Conservation (phyloP, 1,140 invertebrate genomes). For the Brachionus manjavacas region DNA sequence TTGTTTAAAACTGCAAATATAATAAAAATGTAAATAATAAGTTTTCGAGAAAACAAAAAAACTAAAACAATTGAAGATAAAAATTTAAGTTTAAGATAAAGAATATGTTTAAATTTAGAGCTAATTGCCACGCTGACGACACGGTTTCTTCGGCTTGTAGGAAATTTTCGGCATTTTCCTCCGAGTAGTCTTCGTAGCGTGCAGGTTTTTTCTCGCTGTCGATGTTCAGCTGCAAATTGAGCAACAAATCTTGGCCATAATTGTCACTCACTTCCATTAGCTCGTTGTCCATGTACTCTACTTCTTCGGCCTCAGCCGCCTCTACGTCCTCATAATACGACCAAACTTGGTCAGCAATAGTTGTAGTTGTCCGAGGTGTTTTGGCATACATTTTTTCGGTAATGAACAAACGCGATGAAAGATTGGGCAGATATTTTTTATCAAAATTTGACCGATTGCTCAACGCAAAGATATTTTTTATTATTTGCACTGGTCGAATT, state of each 20-base stretch:
- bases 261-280: neutral
- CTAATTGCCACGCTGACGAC: neutral
- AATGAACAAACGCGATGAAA: neutral
- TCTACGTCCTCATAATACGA: neutral
- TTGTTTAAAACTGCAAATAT: neutral
- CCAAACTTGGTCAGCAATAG: neutral
- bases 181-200: neutral
- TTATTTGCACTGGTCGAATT: neutral
- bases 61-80: constrained; percentile 13
- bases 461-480: constrained; percentile 11
- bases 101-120: neutral
- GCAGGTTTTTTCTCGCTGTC: neutral
- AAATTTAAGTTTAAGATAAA: neutral
- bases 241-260: neutral
- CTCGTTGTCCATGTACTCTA: constrained; percentile 4
- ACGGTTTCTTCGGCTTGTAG: neutral
- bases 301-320: constrained; percentile 12
- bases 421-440: neutral
- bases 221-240: constrained; percentile 25
- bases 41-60: neutral
- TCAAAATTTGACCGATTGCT: neutral
- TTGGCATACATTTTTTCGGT: neutral
- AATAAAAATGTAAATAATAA: constrained; percentile 18
- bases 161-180: neutral
- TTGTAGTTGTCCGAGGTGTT: neutral